phyloP scores from a whole-genome alignment of 30 jellyfish, hydroid and myxozoan species.

The Turritopsis rubra region DNA sequence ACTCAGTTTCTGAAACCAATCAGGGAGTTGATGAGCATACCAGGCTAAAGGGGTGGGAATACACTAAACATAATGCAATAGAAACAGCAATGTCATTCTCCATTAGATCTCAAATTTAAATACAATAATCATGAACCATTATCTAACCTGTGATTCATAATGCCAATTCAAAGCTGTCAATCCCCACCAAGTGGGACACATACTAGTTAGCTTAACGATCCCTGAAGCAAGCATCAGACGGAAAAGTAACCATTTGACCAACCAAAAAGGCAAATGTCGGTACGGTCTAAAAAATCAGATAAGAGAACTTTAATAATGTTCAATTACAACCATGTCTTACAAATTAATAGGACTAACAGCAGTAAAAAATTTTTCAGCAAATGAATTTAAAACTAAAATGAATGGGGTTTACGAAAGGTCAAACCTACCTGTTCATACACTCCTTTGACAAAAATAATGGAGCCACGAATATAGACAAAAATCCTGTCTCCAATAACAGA shows the following conservation, averaged over 20 bases:
- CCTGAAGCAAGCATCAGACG: conserved; percentile 97
- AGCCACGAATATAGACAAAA: conserved; percentile 71
- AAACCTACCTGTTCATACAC: conserved; percentile 8
- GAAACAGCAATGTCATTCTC: neutral
- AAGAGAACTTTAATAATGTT: neutral
- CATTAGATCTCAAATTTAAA: neutral
- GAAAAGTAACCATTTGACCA: conserved; percentile 82
- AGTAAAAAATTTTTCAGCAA: no score
- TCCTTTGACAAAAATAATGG: conserved; percentile 20
- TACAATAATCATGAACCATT: neutral
- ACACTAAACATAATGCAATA: conserved; percentile 51
- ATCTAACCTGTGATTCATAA: conserved; percentile 91
- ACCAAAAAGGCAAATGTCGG: conserved; percentile 72
- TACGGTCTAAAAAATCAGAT: neutral
- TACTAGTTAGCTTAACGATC: conserved; percentile 79
- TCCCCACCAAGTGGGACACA: conserved; percentile 98
- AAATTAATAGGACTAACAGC: neutral
- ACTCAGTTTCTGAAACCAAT: conserved; percentile 82
- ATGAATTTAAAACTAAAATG: neutral
- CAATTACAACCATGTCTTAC: neutral
- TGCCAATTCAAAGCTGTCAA: conserved; percentile 90
- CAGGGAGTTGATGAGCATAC: conserved; percentile 98
- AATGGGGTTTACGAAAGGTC: no score
- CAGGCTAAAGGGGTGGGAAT: conserved; percentile 94
- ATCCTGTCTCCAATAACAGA: conserved; percentile 84